phyloP scores from a whole-genome alignment of 2,888 invertebrate species.

The Hydrotaea cyrtoneurina region DNA sequence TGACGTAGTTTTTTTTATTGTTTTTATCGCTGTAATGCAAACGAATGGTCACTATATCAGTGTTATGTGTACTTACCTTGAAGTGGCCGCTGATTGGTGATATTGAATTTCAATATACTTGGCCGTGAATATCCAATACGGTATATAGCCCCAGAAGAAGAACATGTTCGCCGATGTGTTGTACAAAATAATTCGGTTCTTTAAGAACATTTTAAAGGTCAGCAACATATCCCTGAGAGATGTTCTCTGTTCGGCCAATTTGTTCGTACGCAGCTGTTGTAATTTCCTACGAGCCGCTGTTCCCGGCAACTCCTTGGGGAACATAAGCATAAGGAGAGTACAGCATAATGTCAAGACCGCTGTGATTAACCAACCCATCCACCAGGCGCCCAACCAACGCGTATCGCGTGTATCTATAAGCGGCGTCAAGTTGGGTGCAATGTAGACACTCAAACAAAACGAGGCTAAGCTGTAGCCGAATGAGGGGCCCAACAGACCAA shows the following conservation, averaged over 20 bases:
- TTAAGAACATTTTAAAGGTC: slow-evolving; percentile 84
- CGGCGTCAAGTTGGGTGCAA: slow-evolving; percentile 84
- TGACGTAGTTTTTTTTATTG: too few relatives aligned
- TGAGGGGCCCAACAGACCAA: slow-evolving; percentile 86
- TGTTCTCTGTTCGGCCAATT: slow-evolving; percentile 49
- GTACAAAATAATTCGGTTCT: slow-evolving; percentile 85
- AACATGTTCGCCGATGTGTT: slow-evolving; percentile 87
- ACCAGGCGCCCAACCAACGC: slow-evolving; percentile 91
- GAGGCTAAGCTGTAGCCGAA: slow-evolving; percentile 85
- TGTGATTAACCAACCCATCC: slow-evolving; percentile 87
- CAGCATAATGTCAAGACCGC: slow-evolving; percentile 83
- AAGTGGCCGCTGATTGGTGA: slow-evolving; percentile 87
- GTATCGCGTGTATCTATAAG: slow-evolving; percentile 85
- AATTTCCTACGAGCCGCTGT: slow-evolving; percentile 82
- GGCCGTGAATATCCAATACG: slow-evolving; percentile 90
- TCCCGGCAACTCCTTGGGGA: slow-evolving; percentile 86
- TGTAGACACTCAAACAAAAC: slow-evolving; percentile 84
- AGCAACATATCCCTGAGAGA: slow-evolving; percentile 83
- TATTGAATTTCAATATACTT: slow-evolving; percentile 92
- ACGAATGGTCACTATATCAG: too few relatives aligned
- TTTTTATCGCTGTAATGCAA: too few relatives aligned
- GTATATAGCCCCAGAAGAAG: slow-evolving; percentile 86
- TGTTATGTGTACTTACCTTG: slow-evolving; percentile 80
- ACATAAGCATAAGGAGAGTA: slow-evolving; percentile 83
- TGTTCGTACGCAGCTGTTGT: slow-evolving; percentile 62